phyloP scores from a whole-genome alignment of 2,888 invertebrate genomes.

The Eristalinus sepulchralis region DNA sequence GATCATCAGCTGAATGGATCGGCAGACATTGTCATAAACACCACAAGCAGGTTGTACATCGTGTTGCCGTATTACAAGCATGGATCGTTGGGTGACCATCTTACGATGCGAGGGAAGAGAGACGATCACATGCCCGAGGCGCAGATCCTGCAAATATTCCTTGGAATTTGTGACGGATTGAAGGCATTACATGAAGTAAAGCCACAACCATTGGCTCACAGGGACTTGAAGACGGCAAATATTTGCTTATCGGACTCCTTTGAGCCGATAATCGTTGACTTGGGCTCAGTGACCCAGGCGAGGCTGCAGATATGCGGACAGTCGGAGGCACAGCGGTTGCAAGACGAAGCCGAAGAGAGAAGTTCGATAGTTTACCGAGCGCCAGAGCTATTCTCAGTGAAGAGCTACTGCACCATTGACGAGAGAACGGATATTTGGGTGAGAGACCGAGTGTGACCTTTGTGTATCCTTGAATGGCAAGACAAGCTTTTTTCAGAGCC shows the following conservation, averaged over 20 bases:
- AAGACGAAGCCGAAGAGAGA: slow-evolving; percentile 91
- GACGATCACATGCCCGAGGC: slow-evolving; percentile 84
- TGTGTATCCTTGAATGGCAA: neutral
- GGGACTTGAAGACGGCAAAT: slow-evolving; percentile 93
- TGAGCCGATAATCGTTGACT: slow-evolving; percentile 90
- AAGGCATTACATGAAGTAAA: slow-evolving; percentile 87
- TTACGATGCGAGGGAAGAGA: slow-evolving; percentile 83
- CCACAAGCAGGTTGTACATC: slow-evolving; percentile 87
- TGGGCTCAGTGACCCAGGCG: slow-evolving; percentile 87
- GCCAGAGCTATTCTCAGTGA: slow-evolving; percentile 93
- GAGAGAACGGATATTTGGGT: slow-evolving; percentile 93
- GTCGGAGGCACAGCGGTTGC: slow-evolving; percentile 86
- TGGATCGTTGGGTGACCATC: slow-evolving; percentile 88
- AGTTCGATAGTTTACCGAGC: slow-evolving; percentile 94
- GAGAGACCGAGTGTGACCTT: slow-evolving; percentile 74
- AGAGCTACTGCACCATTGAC: slow-evolving; percentile 89
- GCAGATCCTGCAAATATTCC: slow-evolving; percentile 86
- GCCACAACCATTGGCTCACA: slow-evolving; percentile 89
- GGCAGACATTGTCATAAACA: slow-evolving; percentile 85
- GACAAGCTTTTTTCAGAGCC: slow-evolving; percentile 82
- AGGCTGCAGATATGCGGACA: slow-evolving; percentile 85
- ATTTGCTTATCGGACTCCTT: slow-evolving; percentile 88
- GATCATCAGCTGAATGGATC: slow-evolving; percentile 85
- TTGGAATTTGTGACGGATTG: slow-evolving; percentile 88
- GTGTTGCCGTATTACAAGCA: slow-evolving; percentile 90